A percentile compares a stretch with the other conserved stretches of the same genome.
Conservation (phyloP, 2,888 invertebrate species). For the Drosophila mimetica region DNA sequence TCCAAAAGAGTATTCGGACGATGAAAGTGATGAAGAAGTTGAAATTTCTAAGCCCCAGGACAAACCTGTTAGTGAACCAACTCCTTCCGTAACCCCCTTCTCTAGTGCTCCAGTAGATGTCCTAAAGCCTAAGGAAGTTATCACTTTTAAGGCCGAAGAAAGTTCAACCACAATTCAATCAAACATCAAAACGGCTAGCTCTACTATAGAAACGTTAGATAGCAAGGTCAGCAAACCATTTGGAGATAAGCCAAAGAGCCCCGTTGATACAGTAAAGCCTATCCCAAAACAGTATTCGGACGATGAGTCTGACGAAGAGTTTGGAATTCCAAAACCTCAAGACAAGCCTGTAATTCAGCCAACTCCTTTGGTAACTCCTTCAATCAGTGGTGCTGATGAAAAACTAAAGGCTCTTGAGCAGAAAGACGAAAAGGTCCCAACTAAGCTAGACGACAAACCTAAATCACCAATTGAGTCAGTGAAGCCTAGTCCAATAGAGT, state of each 20-base stretch:
- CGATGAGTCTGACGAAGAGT: conserved; percentile 14
- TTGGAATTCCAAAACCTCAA: neutral
- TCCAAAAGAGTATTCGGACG: no score
- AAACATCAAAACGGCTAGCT: no score
- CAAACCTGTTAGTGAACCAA: neutral
- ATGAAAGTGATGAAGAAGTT: no score
- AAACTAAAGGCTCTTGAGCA: neutral
- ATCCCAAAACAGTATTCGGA: conserved; percentile 11
- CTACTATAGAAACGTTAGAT: no score
- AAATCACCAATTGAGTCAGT: neutral
- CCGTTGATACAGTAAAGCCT: conserved; percentile 19
- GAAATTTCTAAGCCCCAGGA: no score
- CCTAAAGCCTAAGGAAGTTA: neutral
- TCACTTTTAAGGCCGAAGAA: no score
- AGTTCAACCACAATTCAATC: no score
- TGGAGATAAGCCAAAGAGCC: neutral
- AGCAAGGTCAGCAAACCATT: no score
- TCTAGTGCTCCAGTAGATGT: neutral
- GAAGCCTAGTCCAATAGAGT: neutral
- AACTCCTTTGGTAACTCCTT: neutral
- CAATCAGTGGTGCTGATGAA: neutral
- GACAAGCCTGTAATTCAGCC: neutral
- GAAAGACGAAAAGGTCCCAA: neutral
- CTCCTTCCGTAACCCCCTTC: neutral
- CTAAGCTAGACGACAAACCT: neutral